Evolutionary conservation across 2,888 invertebrate genomes (phyloP).

Genomic region (Diarsia dahlii): DNA sequence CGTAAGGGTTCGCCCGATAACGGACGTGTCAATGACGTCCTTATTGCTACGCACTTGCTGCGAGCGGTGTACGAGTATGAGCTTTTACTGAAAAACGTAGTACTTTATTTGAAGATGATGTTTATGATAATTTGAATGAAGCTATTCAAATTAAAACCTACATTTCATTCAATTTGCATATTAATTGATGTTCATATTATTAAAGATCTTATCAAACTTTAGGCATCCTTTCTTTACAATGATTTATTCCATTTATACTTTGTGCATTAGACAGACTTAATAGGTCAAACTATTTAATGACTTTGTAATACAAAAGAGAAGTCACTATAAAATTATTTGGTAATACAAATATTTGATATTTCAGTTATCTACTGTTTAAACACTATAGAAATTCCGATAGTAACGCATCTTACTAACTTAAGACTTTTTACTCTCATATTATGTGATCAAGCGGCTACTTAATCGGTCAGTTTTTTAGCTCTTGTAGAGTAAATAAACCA

Average conservation of each 20-base stretch:
- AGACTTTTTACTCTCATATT: neutral
- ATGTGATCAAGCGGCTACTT: neutral
- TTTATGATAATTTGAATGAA: slow-evolving; percentile 18
- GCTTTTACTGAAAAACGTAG: slow-evolving; percentile 2
- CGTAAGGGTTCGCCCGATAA: slow-evolving; percentile 83
- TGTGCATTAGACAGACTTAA: neutral
- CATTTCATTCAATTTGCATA: neutral
- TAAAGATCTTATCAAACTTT: neutral
- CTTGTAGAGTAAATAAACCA: no score
- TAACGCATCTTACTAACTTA: neutral
- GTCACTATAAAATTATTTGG: neutral
- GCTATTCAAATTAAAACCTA: neutral
- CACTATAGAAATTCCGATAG: neutral
- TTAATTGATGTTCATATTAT: no score
- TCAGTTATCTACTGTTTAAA: neutral
- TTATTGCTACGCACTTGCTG: slow-evolving; percentile 75
- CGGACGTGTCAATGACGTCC: slow-evolving; percentile 77
- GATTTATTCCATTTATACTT: neutral
- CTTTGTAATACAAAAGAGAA: neutral
- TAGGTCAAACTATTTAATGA: neutral
- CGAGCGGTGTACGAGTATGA: slow-evolving; percentile 39
- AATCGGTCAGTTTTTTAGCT: neutral
- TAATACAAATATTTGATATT: neutral
- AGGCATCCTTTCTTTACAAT: neutral
- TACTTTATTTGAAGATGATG: slow-evolving; percentile 2